phyloP scores from a whole-genome alignment of 2,113 vertebrate genomes.

The Holacanthus passer region DNA sequence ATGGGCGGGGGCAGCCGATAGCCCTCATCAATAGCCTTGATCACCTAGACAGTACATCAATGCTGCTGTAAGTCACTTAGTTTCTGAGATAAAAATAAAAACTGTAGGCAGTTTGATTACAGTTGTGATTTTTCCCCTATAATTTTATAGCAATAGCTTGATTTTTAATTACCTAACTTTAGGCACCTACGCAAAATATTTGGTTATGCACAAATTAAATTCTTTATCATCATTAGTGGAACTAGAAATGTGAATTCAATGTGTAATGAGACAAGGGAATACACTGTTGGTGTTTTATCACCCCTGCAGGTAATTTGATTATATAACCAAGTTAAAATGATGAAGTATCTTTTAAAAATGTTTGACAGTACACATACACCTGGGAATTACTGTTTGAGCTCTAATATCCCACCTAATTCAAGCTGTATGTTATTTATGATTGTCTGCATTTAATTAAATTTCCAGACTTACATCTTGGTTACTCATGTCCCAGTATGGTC shows the following conservation, averaged over 20 bases:
- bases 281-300: conserved; percentile 19
- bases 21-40: conserved; percentile 98
- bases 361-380: conserved; percentile 26
- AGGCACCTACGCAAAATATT: conserved; percentile 11
- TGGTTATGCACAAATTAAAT: conserved; percentile 22
- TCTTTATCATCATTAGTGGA: conserved; percentile 42
- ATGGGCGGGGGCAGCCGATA: conserved; percentile 97
- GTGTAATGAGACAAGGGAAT: conserved; percentile 36
- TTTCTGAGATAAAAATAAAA: conserved; percentile 17
- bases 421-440: conserved; percentile 19
- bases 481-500: conserved; percentile 99
- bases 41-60: conserved; percentile 86
- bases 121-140: not conserved
- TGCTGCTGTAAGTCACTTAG: conserved; percentile 19
- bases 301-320: conserved; percentile 32
- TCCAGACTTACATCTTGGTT: conserved; percentile 95
- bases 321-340: conserved; percentile 57
- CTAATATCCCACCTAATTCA: conserved; percentile 17
- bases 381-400: conserved; percentile 12
- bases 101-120: conserved; percentile 4
- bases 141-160: not conserved
- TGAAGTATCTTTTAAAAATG: conserved; percentile 36
- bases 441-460: not conserved
- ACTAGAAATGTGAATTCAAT: conserved; percentile 25
- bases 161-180: conserved; percentile 37